Percentiles rank a stretch among this genome's conserved stretches.
phyloP scores from a whole-genome alignment of 2,113 vertebrate genomes.

The Hiodon alosoides region DNA sequence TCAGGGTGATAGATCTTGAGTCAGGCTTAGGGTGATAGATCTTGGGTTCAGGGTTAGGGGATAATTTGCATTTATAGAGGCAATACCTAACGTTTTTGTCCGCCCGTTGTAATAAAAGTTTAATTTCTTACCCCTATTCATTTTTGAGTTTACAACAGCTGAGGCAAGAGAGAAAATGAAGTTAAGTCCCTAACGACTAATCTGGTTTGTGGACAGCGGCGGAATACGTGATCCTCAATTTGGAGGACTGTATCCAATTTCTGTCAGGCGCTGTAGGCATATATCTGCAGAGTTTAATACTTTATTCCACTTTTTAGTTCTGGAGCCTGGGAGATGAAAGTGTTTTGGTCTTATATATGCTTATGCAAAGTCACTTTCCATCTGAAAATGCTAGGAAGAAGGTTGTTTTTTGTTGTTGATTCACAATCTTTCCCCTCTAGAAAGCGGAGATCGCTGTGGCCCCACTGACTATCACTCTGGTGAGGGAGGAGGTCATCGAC shows the following conservation, averaged over 20 bases:
- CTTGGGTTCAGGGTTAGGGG: not conserved
- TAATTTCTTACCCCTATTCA: conserved; percentile 47
- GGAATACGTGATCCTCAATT: conserved; percentile 34
- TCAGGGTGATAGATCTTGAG: no score
- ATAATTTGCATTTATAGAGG: no score
- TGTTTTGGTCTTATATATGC: conserved; percentile 24
- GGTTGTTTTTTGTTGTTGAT: not conserved
- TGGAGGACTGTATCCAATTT: conserved; percentile 30
- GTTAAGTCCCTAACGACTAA: conserved; percentile 49
- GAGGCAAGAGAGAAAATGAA: conserved; percentile 42
- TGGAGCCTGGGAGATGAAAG: conserved; percentile 42
- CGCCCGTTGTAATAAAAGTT: conserved; percentile 44
- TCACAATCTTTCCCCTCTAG: conserved; percentile 45
- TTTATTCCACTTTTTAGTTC: conserved; percentile 35
- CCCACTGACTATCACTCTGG: conserved; percentile 95
- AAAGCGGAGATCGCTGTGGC: conserved; percentile 98
- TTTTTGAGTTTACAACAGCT: conserved; percentile 25
- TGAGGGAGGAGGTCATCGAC: conserved; percentile 97
- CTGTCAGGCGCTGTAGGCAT: conserved; percentile 39
- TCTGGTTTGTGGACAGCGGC: conserved; percentile 48
- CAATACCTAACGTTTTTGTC: no score
- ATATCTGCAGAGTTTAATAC: conserved; percentile 43
- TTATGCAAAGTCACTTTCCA: conserved; percentile 32
- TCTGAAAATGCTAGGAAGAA: conserved; percentile 19
- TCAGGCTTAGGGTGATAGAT: no score